phyloP scores from a whole-genome alignment of 1,140 invertebrate genomes.

The Cyrtorhinus lividipennis region DNA sequence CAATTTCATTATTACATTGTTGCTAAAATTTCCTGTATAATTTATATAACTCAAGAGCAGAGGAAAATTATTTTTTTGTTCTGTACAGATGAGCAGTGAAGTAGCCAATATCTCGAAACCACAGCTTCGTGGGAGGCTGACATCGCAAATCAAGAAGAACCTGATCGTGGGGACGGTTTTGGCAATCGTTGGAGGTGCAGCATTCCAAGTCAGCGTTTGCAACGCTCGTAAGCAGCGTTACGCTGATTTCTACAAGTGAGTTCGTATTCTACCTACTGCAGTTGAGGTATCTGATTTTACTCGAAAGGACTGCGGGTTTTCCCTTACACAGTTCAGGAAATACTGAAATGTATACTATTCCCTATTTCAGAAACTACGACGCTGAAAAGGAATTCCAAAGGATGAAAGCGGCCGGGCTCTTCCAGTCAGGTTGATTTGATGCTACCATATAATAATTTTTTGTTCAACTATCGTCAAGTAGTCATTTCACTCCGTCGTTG shows the following conservation, averaged over 20 bases:
- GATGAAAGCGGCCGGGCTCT: conserved; percentile 32
- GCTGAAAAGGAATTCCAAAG: conserved; percentile 30
- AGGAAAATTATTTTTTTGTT: no score
- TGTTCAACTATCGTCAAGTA: no score
- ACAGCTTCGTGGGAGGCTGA: conserved; percentile 39
- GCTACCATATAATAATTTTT: no score
- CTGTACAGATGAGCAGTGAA: background rate
- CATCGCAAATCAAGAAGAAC: conserved; percentile 38
- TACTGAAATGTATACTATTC: no score
- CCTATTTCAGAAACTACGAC: conserved; percentile 39
- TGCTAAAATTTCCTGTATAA: no score
- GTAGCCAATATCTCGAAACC: conserved; percentile 29
- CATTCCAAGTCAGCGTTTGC: conserved; percentile 35
- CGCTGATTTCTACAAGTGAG: conserved; percentile 51
- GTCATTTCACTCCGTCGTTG: no score
- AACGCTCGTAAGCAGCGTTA: conserved; percentile 41
- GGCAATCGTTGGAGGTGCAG: conserved; percentile 30
- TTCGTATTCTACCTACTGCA: no score
- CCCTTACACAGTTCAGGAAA: no score
- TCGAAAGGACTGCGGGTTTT: no score
- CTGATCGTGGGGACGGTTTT: conserved; percentile 33
- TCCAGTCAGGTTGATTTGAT: conserved; percentile 7
- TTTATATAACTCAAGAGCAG: no score
- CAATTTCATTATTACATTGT: no score
- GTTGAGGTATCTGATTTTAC: no score